Percentiles rank a stretch among this genome's conserved stretches.
Evolutionary conservation across 2,113 vertebrate genomes (phyloP).

Genomic region (Zapus hudsonius): DNA sequence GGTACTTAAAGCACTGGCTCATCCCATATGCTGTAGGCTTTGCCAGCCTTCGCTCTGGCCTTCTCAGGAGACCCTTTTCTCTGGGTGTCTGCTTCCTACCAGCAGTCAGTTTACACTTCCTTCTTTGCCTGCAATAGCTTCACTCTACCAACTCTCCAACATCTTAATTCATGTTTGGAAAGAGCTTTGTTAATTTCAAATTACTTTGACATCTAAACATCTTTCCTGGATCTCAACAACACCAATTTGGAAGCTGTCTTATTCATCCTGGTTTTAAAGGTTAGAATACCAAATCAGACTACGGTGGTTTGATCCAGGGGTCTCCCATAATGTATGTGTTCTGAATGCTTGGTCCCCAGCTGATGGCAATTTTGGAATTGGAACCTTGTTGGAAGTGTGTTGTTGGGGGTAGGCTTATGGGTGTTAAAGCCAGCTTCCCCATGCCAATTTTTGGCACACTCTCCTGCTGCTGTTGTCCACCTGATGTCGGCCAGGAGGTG

Average conservation of each 20-base stretch:
- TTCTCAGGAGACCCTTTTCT: not conserved
- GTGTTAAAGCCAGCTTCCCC: too few relatives aligned
- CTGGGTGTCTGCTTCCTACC: not conserved
- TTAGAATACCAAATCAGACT: constrained; percentile 3
- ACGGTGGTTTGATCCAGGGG: too few relatives aligned
- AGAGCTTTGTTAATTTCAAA: constrained; percentile 1
- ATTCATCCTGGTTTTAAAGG: not conserved
- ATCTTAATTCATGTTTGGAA: not conserved
- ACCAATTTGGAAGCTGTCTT: too few relatives aligned
- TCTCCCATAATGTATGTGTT: too few relatives aligned
- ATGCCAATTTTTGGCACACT: too few relatives aligned
- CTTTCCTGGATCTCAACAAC: not conserved
- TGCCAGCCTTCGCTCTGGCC: not conserved
- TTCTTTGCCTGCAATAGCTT: not conserved
- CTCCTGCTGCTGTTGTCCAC: too few relatives aligned
- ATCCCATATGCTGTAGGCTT: too few relatives aligned
- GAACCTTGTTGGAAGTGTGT: too few relatives aligned
- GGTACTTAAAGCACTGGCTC: not conserved
- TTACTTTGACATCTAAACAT: not conserved
- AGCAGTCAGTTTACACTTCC: not conserved
- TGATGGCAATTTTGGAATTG: too few relatives aligned
- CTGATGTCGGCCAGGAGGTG: too few relatives aligned
- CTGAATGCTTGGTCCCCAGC: too few relatives aligned
- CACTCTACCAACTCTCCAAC: not conserved
- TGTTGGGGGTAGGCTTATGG: too few relatives aligned